Conservation (phyloP, 2,113 vertebrate species). For the Phodopus roborovskii region DNA sequence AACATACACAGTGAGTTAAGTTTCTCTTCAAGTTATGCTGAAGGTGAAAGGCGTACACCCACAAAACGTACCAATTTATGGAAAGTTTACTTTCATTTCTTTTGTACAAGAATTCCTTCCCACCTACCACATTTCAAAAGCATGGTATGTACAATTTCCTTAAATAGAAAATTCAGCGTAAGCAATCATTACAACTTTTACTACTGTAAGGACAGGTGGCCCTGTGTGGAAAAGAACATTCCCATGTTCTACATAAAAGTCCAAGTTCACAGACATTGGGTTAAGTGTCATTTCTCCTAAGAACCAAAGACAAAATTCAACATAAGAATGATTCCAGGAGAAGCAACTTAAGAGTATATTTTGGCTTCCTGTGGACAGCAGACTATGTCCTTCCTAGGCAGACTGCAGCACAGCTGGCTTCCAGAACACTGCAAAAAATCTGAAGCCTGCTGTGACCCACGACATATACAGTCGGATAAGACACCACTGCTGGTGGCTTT, state of each 20-base stretch:
- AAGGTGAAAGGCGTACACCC: background rate
- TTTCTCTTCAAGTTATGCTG: slow-evolving; percentile 6
- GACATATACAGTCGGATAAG: background rate
- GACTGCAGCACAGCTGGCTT: background rate
- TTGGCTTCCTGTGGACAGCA: background rate
- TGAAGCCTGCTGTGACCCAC: background rate
- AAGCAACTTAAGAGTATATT: background rate
- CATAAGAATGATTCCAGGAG: background rate
- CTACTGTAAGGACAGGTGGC: background rate
- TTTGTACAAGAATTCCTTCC: slow-evolving; percentile 37
- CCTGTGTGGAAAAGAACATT: background rate
- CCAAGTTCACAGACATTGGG: background rate
- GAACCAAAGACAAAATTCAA: slow-evolving; percentile 42
- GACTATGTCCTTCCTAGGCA: background rate
- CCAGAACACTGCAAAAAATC: background rate
- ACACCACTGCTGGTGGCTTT: background rate
- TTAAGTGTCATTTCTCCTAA: slow-evolving; percentile 24
- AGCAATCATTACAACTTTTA: background rate
- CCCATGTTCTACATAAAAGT: slow-evolving; percentile 28
- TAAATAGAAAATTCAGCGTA: slow-evolving; percentile 21
- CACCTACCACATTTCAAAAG: slow-evolving; percentile 36
- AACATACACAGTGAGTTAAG: background rate
- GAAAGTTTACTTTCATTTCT: slow-evolving; percentile 63
- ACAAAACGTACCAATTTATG: background rate
- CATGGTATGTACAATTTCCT: background rate